Evolutionary conservation across 2,888 invertebrate species (phyloP).

Genomic region (Diogma glabrata): DNA sequence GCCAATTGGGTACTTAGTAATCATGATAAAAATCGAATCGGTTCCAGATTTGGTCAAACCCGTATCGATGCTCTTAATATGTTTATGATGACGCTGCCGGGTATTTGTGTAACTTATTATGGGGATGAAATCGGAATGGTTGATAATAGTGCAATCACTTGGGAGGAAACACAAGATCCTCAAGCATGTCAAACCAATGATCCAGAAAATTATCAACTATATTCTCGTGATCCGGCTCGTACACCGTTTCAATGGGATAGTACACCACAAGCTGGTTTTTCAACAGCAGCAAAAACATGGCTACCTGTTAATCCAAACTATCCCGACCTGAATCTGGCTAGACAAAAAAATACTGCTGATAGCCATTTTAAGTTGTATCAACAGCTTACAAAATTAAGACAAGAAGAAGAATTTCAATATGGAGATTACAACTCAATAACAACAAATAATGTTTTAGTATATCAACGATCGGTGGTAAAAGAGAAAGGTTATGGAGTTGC

Average conservation of each 20-base stretch:
- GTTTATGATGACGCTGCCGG: slow-evolving; percentile 69
- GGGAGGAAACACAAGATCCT: slow-evolving; percentile 44
- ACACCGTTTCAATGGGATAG: slow-evolving; percentile 74
- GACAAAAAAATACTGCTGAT: slow-evolving; percentile 35
- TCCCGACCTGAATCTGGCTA: slow-evolving; percentile 43
- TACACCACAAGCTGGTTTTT: slow-evolving; percentile 43
- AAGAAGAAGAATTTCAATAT: slow-evolving; percentile 38
- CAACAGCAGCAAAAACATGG: slow-evolving; percentile 47
- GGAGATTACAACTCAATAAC: slow-evolving; percentile 46
- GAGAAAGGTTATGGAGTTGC: neutral
- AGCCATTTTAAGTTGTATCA: slow-evolving; percentile 55
- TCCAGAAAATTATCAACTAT: slow-evolving; percentile 42
- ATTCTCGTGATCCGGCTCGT: slow-evolving; percentile 59
- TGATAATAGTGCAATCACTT: slow-evolving; percentile 41
- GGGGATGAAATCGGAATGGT: slow-evolving; percentile 70
- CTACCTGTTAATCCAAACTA: slow-evolving; percentile 55
- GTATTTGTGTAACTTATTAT: slow-evolving; percentile 76
- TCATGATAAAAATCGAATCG: slow-evolving; percentile 60
- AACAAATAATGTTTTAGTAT: slow-evolving; percentile 43
- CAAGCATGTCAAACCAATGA: slow-evolving; percentile 51
- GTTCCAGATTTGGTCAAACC: slow-evolving; percentile 51
- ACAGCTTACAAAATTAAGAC: slow-evolving; percentile 41
- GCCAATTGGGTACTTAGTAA: slow-evolving; percentile 65
- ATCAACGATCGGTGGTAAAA: slow-evolving; percentile 20
- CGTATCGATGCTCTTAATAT: slow-evolving; percentile 72